A percentile compares a stretch with the other conserved stretches of the same genome.
Evolutionary conservation across 2,797 vertebrate genomes (phyloP).

Genomic region (Lates japonicus): DNA sequence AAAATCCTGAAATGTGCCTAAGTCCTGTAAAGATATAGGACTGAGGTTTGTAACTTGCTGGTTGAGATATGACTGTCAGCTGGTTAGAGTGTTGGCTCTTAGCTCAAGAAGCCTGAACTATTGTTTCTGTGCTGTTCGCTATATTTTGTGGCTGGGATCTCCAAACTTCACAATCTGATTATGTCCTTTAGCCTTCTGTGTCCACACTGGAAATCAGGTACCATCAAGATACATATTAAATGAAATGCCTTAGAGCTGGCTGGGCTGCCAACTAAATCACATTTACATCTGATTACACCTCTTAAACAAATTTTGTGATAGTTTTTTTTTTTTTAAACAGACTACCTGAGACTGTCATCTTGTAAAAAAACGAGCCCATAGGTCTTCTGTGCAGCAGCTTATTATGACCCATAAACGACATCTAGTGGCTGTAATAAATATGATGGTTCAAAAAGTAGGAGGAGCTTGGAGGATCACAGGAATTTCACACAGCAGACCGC

Average conservation of each 20-base stretch:
- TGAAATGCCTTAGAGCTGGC: neutral
- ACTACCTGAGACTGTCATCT: too few relatives aligned
- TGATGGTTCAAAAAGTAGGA: too few relatives aligned
- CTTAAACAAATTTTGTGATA: constrained; percentile 7
- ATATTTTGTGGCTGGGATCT: neutral
- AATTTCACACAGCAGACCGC: too few relatives aligned
- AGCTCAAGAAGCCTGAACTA: neutral
- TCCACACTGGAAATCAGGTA: constrained; percentile 13
- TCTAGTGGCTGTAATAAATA: too few relatives aligned
- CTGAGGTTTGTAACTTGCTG: neutral
- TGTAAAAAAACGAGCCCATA: too few relatives aligned
- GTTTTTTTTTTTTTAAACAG: neutral
- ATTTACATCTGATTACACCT: constrained; percentile 49
- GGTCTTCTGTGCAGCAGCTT: too few relatives aligned
- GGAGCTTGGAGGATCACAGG: too few relatives aligned
- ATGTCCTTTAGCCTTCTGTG: constrained; percentile 4
- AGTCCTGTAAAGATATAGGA: neutral
- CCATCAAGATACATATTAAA: constrained; percentile 30
- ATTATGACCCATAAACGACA: too few relatives aligned
- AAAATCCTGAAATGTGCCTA: constrained; percentile 22
- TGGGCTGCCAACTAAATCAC: constrained; percentile 32
- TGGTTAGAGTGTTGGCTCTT: neutral
- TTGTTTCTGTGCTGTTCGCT: neutral
- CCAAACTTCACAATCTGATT: constrained; percentile 30
- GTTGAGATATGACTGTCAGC: neutral